Base-by-base conservation (phyloP, 92 coral and sea anemone species). In the Umimayanthus kanabou region DNA sequence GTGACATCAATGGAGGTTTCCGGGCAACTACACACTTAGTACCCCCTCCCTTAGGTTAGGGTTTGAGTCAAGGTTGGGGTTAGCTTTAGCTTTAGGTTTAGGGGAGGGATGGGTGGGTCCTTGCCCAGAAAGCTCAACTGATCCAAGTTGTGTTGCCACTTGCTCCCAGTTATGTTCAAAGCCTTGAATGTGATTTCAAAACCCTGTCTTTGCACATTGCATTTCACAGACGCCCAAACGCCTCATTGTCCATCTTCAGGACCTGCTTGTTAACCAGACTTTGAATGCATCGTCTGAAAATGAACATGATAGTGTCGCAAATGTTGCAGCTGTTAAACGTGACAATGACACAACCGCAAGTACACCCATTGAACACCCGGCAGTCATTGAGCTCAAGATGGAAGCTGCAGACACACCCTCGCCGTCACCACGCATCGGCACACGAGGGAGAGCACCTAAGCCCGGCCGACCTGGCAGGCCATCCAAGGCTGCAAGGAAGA, bases 381-480 rank as follows among this genome's bases (percentile, higher is more conserved):
- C 65, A 69, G 85, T 84, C 11, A 85, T 91, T 11, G 98, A 95
- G 79, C 85, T 90, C 20, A 95, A 91, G 77, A 89, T 95, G 37
- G 98, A 95, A 84, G 88, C 89, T 29, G 87, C 81, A 0, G 98
- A 94, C 61, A 91, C 94, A 43, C 94, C 96, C 76, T 90, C 87
- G 49, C 91, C 96, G 28, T 93, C 98, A 49, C 98, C 98, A 6
- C 90, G 96, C 33, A 87, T 93, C 42, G 77, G 91, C 14, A 90
- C 92, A 43, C 77, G 94, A 61, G 90, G 93, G 25, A 93, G 98
- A 47, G 96, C 98, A 76, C 91, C 96, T 14, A 95, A 95, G 82
- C 98, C 98, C 4, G 96, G 96, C 72, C 88, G 98, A 81, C 98
- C 98, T 89, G 98, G 98, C 85, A 78, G 98, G 43, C 98, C 98